These are phyloP conservation scores for Tribolium freemani DNA, from an alignment of 2,888 invertebrate species.

Conservation along the genomic window DNA sequence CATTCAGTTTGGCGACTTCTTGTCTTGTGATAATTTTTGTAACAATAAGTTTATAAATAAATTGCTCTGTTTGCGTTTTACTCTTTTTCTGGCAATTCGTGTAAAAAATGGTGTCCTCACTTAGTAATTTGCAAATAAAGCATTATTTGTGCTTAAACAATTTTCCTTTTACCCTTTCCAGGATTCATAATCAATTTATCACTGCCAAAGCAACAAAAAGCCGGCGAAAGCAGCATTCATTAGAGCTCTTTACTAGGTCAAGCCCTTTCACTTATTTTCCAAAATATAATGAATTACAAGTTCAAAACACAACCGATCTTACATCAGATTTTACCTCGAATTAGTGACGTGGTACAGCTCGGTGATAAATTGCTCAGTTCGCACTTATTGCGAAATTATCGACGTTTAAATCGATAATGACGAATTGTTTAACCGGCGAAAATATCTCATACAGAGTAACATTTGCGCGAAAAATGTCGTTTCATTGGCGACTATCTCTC, in stretches of 20 bases:
- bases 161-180: constrained; percentile 10
- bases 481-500: constrained; percentile 7
- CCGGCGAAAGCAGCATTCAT: constrained; percentile 20
- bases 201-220: constrained; percentile 36
- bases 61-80: too few relatives aligned
- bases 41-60: too few relatives aligned
- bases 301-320: neutral
- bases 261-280: constrained; percentile 14
- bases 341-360: neutral
- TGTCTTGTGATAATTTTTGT: neutral
- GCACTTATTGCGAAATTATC: neutral
- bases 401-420: neutral
- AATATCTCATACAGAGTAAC: neutral
- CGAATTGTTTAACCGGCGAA: neutral
- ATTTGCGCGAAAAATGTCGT: neutral
- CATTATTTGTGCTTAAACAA: neutral
- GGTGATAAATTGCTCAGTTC: neutral
- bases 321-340: neutral
- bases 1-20: neutral
- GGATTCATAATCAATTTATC: constrained; percentile 37
- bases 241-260: constrained; percentile 9
- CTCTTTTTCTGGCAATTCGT: too few relatives aligned
- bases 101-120: too few relatives aligned
- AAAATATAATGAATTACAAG: constrained; percentile 2
- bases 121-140: neutral